Percentiles rank a stretch among this genome's conserved stretches.
Conservation (phyloP, 2,113 vertebrate genomes). For the Plectropomus leopardus region DNA sequence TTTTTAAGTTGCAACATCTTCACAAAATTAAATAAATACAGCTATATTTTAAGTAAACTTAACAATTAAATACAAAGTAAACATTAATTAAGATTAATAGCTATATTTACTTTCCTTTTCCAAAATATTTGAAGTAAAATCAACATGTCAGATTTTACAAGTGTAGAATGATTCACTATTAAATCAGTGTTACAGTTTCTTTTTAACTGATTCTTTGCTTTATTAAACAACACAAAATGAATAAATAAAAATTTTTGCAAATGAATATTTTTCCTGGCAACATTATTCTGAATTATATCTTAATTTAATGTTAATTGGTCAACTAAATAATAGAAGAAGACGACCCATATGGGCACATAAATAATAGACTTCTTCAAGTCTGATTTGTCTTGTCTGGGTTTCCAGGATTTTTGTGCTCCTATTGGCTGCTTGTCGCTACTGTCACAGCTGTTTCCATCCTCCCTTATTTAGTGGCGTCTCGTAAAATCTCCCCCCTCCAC, state of each 20-base stretch:
- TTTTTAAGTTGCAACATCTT: no score
- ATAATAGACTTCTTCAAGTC: slow-evolving; percentile 8
- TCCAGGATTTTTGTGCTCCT: background rate
- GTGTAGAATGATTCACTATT: no score
- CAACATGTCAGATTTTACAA: no score
- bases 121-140: no score
- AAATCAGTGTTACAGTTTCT: no score
- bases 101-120: no score
- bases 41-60: no score
- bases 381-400: slow-evolving; percentile 1
- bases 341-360: no score
- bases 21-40: no score
- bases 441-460: slow-evolving; percentile 55
- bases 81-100: no score
- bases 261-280: background rate
- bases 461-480: background rate
- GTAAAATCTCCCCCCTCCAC: background rate
- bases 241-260: background rate
- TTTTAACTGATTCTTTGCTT: background rate
- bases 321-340: background rate
- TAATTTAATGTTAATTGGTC: background rate
- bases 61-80: no score
- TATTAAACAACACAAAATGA: no score
- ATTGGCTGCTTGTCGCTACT: slow-evolving; percentile 31
- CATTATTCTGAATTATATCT: background rate